Conservation (phyloP, 92 coral and sea anemone genomes). For the Hydrozoanthus gracilis region DNA sequence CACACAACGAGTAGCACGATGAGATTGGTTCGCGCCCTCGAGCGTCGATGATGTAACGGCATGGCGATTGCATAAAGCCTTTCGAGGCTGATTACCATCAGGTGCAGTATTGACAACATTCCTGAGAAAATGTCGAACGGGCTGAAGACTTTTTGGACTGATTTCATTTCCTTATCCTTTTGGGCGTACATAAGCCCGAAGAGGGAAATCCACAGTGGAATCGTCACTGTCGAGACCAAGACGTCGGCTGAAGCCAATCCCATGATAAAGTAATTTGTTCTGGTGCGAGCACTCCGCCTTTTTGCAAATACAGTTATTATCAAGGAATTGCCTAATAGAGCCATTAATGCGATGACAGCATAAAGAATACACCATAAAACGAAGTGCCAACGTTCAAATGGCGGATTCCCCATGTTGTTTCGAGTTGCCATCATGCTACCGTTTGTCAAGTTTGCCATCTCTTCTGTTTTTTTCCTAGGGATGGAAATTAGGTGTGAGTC, state of each 20-base stretch:
- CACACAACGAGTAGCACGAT: slow-evolving; percentile 61
- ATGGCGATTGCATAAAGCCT: slow-evolving; percentile 81
- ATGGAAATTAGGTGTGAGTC: neutral
- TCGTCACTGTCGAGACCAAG: slow-evolving; percentile 68
- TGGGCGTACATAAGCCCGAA: slow-evolving; percentile 53
- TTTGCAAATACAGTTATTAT: slow-evolving; percentile 79
- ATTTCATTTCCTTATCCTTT: slow-evolving; percentile 34
- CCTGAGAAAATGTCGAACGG: slow-evolving; percentile 84
- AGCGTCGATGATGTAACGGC: slow-evolving; percentile 78
- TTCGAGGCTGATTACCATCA: slow-evolving; percentile 79
- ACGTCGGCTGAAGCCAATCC: slow-evolving; percentile 78
- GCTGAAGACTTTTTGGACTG: slow-evolving; percentile 64
- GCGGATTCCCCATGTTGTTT: slow-evolving; percentile 32
- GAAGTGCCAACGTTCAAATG: slow-evolving; percentile 53
- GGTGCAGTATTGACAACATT: slow-evolving; percentile 78
- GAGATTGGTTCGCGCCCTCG: slow-evolving; percentile 59
- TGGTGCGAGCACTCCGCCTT: slow-evolving; percentile 74
- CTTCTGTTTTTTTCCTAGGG: slow-evolving; percentile 6
- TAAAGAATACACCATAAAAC: slow-evolving; percentile 67
- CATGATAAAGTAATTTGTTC: slow-evolving; percentile 79
- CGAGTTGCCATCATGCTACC: neutral
- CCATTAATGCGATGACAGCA: slow-evolving; percentile 58
- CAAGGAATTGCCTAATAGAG: slow-evolving; percentile 72
- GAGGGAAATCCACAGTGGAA: slow-evolving; percentile 69
- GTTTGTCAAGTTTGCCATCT: slow-evolving; percentile 42